Evolutionary conservation across 2,888 invertebrate genomes (phyloP), one percentile per base, ranked within the genome.

Genomic region (Campaea margaritaria): DNA sequence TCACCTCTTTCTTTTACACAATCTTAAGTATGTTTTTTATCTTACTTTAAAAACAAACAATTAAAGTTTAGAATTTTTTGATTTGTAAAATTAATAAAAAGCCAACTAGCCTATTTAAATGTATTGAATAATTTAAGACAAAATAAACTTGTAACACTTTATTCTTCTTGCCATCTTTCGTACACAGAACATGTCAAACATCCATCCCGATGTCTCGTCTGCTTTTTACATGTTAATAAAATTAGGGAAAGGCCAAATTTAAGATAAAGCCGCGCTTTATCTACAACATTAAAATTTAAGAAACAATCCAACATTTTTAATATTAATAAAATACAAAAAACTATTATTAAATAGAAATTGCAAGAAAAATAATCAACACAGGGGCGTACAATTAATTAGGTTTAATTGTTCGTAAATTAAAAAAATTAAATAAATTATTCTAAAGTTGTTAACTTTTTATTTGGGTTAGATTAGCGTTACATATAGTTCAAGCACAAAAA

Each of bases 391-490:
- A 50, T 15, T 49, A n/a, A n/a, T n/a, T n/a, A 34, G 34, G n/a
- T 52, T 34, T 16, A 52, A 53, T 45, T 45, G 38, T 39, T 53
- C 44, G n/a, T 47, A 58, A 38, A 52, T 43, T 28, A 48, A 38
- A 41, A 45, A 27, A 28, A 48, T 31, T 50, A 38, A 53, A 46
- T 45, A 27, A 47, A 43, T 38, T 44, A 52, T 27, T 27, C n/a
- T 47, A 51, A 21, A 27, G 4, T 31, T 31, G 1, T 7, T 7
- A 31, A 31, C 31, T 0, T 31, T 38, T 10, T n/a, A 16, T 51
- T 57, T 46, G 41, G 46, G 50, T 57, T 57, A 57, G 41, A 41
- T 45, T 50, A 45, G 21, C 44, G 1, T n/a, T 21, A 15, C 13
- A 31, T 16, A 9, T 9, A 9, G 31, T 7, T 12, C 21, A 1